phyloP scores from a whole-genome alignment of 2,113 vertebrate genomes.

The Promerops cafer region DNA sequence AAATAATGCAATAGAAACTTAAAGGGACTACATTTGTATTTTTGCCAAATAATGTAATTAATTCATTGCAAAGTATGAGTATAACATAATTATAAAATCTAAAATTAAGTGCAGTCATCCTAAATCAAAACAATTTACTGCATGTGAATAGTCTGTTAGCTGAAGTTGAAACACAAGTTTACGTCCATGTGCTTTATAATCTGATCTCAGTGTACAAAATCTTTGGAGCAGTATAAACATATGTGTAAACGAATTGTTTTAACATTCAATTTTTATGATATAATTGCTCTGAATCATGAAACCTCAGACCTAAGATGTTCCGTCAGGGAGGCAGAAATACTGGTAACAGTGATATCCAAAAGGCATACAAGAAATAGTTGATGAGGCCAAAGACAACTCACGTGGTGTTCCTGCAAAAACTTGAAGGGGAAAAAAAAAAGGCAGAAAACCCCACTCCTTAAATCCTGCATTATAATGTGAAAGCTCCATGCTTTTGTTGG shows the following conservation, averaged over 20 bases:
- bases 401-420: constrained; percentile 44
- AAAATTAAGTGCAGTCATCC: not conserved
- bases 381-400: constrained; percentile 63
- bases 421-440: not conserved
- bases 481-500: constrained; percentile 68
- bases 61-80: not conserved
- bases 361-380: constrained; percentile 48
- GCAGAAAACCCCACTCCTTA: constrained; percentile 26
- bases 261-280: constrained; percentile 14
- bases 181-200: not conserved
- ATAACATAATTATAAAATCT: not conserved
- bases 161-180: not conserved
- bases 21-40: not conserved
- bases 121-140: not conserved
- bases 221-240: not conserved
- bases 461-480: constrained; percentile 53
- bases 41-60: not conserved
- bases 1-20: not conserved
- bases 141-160: not conserved
- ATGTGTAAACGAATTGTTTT: constrained; percentile 34
- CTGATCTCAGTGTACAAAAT: not conserved
- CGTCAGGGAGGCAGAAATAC: constrained; percentile 11
- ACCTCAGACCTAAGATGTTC: constrained; percentile 28
- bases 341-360: constrained; percentile 31
- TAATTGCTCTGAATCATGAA: constrained; percentile 32